These are phyloP conservation scores for Lasioglossum calceatum DNA, from an alignment of 2,888 invertebrate species.

Conservation along the genomic window DNA sequence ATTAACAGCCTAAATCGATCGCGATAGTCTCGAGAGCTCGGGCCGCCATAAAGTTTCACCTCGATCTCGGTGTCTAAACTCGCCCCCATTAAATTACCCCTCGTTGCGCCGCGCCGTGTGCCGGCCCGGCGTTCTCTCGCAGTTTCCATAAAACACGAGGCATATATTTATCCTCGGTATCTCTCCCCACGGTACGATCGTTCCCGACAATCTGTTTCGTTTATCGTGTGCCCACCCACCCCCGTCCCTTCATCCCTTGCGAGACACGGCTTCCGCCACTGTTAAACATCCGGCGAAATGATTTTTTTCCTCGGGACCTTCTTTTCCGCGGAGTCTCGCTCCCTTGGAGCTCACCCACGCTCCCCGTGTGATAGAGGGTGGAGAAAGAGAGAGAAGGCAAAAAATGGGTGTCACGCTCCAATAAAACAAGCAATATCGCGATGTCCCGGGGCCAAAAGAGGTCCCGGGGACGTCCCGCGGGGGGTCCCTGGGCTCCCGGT, in stretches of 20 bases:
- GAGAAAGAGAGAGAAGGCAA: slow-evolving; percentile 42
- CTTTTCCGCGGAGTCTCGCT: slow-evolving; percentile 15
- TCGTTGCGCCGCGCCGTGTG: slow-evolving; percentile 23
- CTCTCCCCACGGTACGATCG: slow-evolving; percentile 60
- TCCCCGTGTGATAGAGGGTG: slow-evolving; percentile 4
- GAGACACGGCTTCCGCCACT: slow-evolving; percentile 53
- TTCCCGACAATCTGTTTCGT: slow-evolving; percentile 68
- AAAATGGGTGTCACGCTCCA: slow-evolving; percentile 82
- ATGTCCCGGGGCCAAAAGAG: slow-evolving; percentile 80
- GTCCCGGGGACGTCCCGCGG: slow-evolving; percentile 71
- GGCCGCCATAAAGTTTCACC: slow-evolving; percentile 46
- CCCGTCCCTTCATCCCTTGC: slow-evolving; percentile 29
- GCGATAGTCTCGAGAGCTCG: slow-evolving; percentile 15
- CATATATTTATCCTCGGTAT: slow-evolving; percentile 62
- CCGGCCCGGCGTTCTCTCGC: neutral
- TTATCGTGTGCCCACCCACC: slow-evolving; percentile 58
- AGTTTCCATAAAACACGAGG: slow-evolving; percentile 66
- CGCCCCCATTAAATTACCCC: slow-evolving; percentile 59
- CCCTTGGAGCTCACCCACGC: slow-evolving; percentile 36
- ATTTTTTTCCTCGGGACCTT: slow-evolving; percentile 43
- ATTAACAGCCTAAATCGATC: slow-evolving; percentile 29
- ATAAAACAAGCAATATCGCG: slow-evolving; percentile 84
- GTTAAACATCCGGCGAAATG: slow-evolving; percentile 69
- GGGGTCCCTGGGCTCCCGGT: slow-evolving; percentile 64
- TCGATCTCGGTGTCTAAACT: slow-evolving; percentile 26